These are phyloP conservation scores for Fundulus diaphanus DNA, from an alignment of 2,797 vertebrate genomes.

Conservation along the genomic window DNA sequence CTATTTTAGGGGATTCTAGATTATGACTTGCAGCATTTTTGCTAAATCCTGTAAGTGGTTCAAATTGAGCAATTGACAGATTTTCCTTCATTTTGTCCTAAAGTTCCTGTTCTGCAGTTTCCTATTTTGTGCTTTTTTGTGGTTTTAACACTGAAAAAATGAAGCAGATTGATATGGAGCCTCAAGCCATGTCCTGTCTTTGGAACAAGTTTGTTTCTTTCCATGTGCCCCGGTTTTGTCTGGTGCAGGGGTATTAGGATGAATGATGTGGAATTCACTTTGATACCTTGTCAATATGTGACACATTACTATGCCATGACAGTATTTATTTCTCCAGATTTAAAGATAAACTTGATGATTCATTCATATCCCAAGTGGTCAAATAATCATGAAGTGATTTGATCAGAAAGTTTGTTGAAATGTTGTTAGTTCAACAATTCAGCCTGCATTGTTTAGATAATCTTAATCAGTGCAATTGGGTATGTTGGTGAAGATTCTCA, in stretches of 20 bases:
- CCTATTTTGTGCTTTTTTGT: background rate
- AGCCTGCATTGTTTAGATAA: background rate
- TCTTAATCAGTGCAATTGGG: background rate
- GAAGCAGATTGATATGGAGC: background rate
- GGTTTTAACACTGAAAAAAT: background rate
- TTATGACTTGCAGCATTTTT: background rate
- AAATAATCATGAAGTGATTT: background rate
- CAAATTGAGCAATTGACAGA: background rate
- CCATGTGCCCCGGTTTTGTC: background rate
- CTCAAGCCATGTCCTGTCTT: background rate
- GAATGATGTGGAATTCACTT: background rate
- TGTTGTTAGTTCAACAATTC: background rate
- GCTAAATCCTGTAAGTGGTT: no score
- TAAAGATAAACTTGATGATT: background rate
- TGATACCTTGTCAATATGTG: background rate
- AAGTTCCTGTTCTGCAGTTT: background rate
- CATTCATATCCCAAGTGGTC: background rate
- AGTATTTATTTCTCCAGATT: background rate
- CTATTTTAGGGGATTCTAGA: background rate
- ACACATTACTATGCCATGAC: background rate
- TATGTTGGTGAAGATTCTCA: no score
- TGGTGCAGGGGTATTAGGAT: background rate
- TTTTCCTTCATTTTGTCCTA: background rate
- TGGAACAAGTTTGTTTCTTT: background rate
- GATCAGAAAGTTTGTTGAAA: background rate